Evolutionary conservation across 1,140 invertebrate species (phyloP), one percentile per base, ranked within the genome.

Genomic region (Tenebrio molitor): DNA sequence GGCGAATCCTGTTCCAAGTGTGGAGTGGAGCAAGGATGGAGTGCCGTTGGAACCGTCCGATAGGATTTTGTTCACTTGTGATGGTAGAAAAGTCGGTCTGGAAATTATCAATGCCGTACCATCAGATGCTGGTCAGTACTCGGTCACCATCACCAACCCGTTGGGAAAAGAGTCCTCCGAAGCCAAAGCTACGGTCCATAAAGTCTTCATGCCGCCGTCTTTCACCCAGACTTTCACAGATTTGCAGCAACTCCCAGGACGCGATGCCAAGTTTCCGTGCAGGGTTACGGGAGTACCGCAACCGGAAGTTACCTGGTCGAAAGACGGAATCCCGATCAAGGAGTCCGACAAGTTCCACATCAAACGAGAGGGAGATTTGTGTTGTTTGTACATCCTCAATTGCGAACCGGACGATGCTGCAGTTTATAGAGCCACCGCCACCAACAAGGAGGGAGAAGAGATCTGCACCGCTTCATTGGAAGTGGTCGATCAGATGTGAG

Each of bases 1-100:
- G 14, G 94, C 93, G n/a, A 95, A 95, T 86, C 95, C 96, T 0
- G 87, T 95, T 71, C 95, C 95, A 0, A 90, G 94, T 42, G 90
- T 95, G 6, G 86, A 84, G 68, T 97, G 95, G 95, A 90, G 85
- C 16, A 95, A 95, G 81, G 91, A 96, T 82, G 93, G 91, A 1
- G 81, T 87, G 65, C 86, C 89, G 0, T 69, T 96, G 1, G 74
- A 80, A 23, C 87, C 90, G 1, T 89, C 86, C 36, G 90, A 93
- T 23, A 88, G 88, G 42, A 76, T 91, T 1, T 81, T 91, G 39
- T 86, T 93, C 42, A 92, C 89, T 2, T 95, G 93, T 77, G 93
- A 96, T 84, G 94, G 94, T 5, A 92, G 91, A 79, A 92, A 91
- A 87, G 89, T 93, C 58, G 91, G 91, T 3, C 79, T 97, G 7